Percentiles rank a stretch among this genome's conserved stretches.
Evolutionary conservation across 2,797 vertebrate species (phyloP).

Genomic region (Sebastes vulpes): DNA sequence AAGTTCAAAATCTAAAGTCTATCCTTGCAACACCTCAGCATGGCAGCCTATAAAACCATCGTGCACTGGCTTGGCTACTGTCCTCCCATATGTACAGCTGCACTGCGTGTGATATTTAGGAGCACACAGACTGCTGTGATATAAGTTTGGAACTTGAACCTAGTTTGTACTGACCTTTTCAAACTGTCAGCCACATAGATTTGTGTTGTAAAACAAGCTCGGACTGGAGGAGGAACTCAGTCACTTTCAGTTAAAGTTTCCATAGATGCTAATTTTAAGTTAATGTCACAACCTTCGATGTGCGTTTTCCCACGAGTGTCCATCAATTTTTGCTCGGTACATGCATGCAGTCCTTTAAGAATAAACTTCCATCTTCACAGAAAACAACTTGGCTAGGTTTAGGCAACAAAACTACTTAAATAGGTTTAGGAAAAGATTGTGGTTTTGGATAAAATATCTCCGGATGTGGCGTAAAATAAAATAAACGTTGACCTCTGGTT

Average conservation of each 20-base stretch:
- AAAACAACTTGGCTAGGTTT: no score
- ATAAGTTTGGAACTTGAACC: slow-evolving; percentile 3
- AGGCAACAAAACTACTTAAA: no score
- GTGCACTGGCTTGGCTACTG: no score
- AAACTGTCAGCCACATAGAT: background rate
- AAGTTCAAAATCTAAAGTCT: slow-evolving; percentile 72
- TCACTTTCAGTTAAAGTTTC: background rate
- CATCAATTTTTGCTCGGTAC: no score
- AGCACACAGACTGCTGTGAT: background rate
- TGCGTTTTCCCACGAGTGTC: no score
- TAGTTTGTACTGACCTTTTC: slow-evolving; percentile 17
- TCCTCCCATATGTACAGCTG: background rate
- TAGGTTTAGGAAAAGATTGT: no score
- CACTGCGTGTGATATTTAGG: background rate
- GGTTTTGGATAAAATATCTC: no score
- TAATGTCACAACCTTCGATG: background rate
- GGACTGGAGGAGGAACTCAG: background rate
- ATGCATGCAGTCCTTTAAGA: no score
- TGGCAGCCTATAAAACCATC: background rate
- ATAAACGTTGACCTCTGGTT: no score
- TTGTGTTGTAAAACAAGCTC: background rate
- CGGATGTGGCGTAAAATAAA: no score
- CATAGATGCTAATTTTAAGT: background rate
- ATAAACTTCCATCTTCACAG: no score
- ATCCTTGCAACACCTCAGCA: background rate